These are phyloP conservation scores for Echiichthys vipera DNA, from an alignment of 2,797 vertebrate species.

Conservation along the genomic window DNA sequence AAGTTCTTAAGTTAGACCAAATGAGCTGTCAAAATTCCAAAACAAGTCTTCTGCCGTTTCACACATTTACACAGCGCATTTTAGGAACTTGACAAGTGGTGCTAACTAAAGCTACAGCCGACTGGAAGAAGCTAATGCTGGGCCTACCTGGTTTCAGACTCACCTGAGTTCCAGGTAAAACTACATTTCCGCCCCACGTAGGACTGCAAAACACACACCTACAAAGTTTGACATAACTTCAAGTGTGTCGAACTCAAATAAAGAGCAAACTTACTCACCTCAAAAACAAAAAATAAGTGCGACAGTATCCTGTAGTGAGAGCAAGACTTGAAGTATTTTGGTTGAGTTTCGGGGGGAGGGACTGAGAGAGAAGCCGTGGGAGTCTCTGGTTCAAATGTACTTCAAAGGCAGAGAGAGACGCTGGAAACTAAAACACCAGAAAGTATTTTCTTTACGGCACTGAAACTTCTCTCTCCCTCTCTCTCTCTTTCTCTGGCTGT, in stretches of 20 bases:
- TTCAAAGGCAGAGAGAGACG: conserved; percentile 8
- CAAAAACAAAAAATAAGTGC: background rate
- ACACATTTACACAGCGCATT: background rate
- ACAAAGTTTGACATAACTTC: conserved; percentile 59
- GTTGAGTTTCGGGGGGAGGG: conserved; percentile 46
- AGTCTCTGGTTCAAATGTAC: conserved; percentile 26
- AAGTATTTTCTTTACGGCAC: conserved; percentile 14
- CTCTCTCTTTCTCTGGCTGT: background rate
- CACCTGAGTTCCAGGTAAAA: conserved; percentile 83
- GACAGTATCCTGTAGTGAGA: conserved; percentile 27
- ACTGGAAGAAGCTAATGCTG: conserved; percentile 29
- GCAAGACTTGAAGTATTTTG: conserved; percentile 34
- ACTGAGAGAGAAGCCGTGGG: conserved; percentile 16
- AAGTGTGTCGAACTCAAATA: background rate
- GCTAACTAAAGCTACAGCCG: conserved; percentile 19
- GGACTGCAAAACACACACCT: background rate
- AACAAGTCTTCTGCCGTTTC: background rate
- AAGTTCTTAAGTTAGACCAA: background rate
- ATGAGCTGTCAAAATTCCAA: background rate
- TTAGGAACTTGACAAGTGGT: conserved; percentile 6
- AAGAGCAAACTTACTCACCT: conserved; percentile 61
- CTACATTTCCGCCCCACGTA: conserved; percentile 71
- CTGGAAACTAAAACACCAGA: conserved; percentile 33
- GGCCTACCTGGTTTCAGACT: conserved; percentile 68
- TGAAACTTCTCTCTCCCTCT: conserved; percentile 46